A percentile compares a stretch with the other conserved stretches of the same genome.
These are phyloP conservation scores for Podabrus alpinus DNA, from an alignment of 2,888 invertebrate genomes.

Conservation along the genomic window DNA sequence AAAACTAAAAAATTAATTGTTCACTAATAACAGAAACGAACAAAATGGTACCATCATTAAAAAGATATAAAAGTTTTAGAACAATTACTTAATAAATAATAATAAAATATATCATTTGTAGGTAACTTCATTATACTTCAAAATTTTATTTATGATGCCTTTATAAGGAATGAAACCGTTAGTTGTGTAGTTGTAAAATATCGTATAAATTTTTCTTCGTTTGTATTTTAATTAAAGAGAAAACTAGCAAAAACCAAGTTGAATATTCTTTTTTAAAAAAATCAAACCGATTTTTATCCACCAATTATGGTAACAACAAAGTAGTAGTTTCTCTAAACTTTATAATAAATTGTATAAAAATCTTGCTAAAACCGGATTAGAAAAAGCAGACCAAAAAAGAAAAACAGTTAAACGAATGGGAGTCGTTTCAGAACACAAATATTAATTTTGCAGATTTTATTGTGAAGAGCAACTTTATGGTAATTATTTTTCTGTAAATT, in stretches of 20 bases:
- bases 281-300: constrained; percentile 13
- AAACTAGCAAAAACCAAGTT: constrained; percentile 12
- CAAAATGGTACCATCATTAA: background rate
- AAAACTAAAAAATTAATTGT: too few relatives aligned
- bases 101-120: constrained; percentile 16
- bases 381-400: background rate
- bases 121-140: constrained; percentile 8
- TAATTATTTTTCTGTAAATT: background rate
- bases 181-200: constrained; percentile 21
- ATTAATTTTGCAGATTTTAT: background rate
- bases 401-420: background rate
- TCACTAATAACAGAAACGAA: background rate
- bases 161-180: constrained; percentile 20
- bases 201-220: constrained; percentile 21
- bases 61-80: constrained; percentile 8
- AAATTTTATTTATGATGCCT: constrained; percentile 16
- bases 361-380: background rate
- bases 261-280: constrained; percentile 5
- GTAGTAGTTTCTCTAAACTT: background rate
- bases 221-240: constrained; percentile 24
- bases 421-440: background rate
- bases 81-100: constrained; percentile 24
- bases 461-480: background rate
- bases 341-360: background rate
- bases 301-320: background rate